Evolutionary conservation across 1,140 invertebrate genomes (phyloP).

Genomic region (Adoxophyes honmai): DNA sequence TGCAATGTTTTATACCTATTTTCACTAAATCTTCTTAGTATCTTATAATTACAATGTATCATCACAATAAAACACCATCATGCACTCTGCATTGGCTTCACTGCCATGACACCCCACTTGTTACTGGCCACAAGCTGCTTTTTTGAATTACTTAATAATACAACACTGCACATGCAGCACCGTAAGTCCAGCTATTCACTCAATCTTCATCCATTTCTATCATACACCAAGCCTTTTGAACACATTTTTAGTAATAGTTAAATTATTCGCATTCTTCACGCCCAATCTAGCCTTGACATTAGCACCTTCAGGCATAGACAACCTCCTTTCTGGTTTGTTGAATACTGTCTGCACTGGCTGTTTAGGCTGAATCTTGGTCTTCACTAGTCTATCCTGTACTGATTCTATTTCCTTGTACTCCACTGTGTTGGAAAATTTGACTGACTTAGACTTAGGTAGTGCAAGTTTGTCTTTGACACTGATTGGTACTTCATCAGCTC

Average conservation of each 20-base stretch:
- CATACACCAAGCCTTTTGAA: conserved; percentile 60
- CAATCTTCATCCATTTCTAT: conserved; percentile 22
- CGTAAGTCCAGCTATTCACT: not conserved
- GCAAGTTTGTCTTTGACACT: conserved; percentile 66
- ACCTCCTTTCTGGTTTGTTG: conserved; percentile 61
- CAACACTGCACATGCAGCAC: too few relatives aligned
- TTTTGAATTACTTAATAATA: too few relatives aligned
- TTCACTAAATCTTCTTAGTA: too few relatives aligned
- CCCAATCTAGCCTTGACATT: conserved; percentile 56
- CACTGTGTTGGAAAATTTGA: conserved; percentile 69
- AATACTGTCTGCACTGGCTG: conserved; percentile 53
- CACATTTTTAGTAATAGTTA: conserved; percentile 49
- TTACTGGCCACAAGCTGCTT: too few relatives aligned
- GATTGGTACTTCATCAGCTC: conserved; percentile 62
- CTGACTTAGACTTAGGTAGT: conserved; percentile 55
- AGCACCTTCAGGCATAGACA: conserved; percentile 52
- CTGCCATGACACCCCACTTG: too few relatives aligned
- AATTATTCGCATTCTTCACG: conserved; percentile 41
- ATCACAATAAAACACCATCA: too few relatives aligned
- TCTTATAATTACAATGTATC: too few relatives aligned
- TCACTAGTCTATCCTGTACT: conserved; percentile 17
- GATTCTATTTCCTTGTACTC: conserved; percentile 71
- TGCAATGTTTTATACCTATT: too few relatives aligned
- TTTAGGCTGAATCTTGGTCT: conserved; percentile 25
- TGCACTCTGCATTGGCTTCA: too few relatives aligned